Conservation (phyloP, 2,797 vertebrate species). For the Fistularia tabacaria region DNA sequence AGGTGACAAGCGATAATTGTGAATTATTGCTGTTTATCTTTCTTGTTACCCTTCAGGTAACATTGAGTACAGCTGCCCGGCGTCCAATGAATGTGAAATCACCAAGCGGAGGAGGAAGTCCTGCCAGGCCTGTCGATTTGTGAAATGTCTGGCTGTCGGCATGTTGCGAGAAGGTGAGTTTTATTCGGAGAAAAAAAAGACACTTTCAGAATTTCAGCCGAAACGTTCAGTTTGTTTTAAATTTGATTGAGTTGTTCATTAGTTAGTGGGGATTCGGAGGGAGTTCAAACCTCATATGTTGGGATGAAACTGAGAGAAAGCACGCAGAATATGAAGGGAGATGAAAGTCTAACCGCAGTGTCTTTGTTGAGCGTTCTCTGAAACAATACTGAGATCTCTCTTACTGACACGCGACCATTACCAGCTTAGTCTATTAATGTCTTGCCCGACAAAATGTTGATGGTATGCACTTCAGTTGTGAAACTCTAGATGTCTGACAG, state of each 20-base stretch:
- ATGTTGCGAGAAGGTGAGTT: slow-evolving; percentile 97
- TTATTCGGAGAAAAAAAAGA: slow-evolving; percentile 2
- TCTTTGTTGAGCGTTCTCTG: slow-evolving; percentile 28
- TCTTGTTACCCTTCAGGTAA: slow-evolving; percentile 77
- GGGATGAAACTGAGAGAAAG: slow-evolving; percentile 3
- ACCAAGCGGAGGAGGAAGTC: slow-evolving; percentile 97
- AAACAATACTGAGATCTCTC: slow-evolving; percentile 24
- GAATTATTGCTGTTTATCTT: background rate
- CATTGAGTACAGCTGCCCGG: slow-evolving; percentile 97
- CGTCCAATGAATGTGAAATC: slow-evolving; percentile 97
- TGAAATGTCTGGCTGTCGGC: slow-evolving; percentile 95
- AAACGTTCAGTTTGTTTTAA: slow-evolving; percentile 18
- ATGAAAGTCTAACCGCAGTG: slow-evolving; percentile 1
- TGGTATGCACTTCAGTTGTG: slow-evolving; percentile 20
- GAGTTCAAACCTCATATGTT: slow-evolving; percentile 19
- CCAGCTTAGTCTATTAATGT: slow-evolving; percentile 20
- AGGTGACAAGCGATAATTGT: background rate
- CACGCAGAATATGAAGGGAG: background rate
- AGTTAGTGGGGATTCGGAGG: slow-evolving; percentile 7
- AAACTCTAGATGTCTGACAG: slow-evolving; percentile 58
- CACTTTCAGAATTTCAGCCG: slow-evolving; percentile 8
- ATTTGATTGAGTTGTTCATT: slow-evolving; percentile 6
- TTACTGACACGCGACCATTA: slow-evolving; percentile 12
- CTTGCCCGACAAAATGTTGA: slow-evolving; percentile 29
- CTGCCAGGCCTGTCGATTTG: slow-evolving; percentile 97